Evolutionary conservation across 2,113 vertebrate species (phyloP).

Genomic region (Atherinomorus stipes): DNA sequence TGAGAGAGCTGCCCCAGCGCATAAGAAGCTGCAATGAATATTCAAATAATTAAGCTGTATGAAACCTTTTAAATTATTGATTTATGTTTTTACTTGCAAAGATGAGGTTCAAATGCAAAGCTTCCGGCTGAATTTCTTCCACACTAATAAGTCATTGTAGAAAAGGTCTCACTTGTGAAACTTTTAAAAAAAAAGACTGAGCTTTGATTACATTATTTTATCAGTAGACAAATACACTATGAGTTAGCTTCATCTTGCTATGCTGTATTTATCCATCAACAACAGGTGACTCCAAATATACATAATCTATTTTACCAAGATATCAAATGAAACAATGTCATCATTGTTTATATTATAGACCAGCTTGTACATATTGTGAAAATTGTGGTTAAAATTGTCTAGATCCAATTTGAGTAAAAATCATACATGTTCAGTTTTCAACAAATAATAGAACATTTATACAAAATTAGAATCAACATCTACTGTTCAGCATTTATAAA

Average conservation of each 20-base stretch:
- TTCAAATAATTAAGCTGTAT: constrained; percentile 28
- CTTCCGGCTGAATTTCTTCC: constrained; percentile 4
- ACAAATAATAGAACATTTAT: not conserved
- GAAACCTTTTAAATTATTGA: constrained; percentile 63
- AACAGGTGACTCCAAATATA: constrained; percentile 7
- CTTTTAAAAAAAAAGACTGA: not conserved
- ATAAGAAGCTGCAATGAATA: constrained; percentile 53
- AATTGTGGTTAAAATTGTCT: too few relatives aligned
- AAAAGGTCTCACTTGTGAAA: constrained; percentile 7
- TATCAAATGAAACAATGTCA: not conserved
- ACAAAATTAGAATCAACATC: not conserved
- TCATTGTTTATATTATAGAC: not conserved
- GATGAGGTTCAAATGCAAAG: constrained; percentile 29
- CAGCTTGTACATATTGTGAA: too few relatives aligned
- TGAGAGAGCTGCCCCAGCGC: constrained; percentile 30
- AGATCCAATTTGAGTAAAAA: too few relatives aligned
- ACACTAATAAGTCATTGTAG: constrained; percentile 8
- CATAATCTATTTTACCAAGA: not conserved
- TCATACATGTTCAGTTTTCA: not conserved
- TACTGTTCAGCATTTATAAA: not conserved
- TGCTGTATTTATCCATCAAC: not conserved
- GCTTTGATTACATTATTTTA: constrained; percentile 15
- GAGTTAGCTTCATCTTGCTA: too few relatives aligned
- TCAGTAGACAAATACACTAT: constrained; percentile 5
- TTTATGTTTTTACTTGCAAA: constrained; percentile 33